These are phyloP conservation scores for Hypocryptadius cinnamomeus DNA, from an alignment of 2,113 vertebrate species.

Conservation along the genomic window DNA sequence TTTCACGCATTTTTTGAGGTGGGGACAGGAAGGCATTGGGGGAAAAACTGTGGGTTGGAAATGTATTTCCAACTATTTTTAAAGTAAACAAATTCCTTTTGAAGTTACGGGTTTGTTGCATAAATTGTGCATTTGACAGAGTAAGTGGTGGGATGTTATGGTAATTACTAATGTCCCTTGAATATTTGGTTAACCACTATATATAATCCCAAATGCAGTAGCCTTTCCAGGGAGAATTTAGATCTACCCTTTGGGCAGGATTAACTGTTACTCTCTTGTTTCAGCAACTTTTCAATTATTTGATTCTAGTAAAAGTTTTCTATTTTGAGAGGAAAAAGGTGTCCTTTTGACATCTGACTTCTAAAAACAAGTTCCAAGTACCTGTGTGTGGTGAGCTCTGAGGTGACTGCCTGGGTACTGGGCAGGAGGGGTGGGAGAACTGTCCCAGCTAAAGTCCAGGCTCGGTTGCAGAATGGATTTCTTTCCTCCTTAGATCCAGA, in stretches of 20 bases:
- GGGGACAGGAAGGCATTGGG: conserved; percentile 33
- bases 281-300: conserved; percentile 65
- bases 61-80: conserved; percentile 62
- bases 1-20: conserved; percentile 40
- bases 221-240: conserved; percentile 68
- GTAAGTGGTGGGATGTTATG: conserved; percentile 61
- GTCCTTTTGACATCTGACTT: conserved; percentile 27
- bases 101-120: conserved; percentile 55
- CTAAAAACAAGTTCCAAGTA: neutral
- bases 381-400: neutral
- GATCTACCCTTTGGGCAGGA: conserved; percentile 62
- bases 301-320: conserved; percentile 60
- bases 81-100: conserved; percentile 57
- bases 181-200: conserved; percentile 69
- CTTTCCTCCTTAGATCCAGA: neutral
- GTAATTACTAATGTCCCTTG: conserved; percentile 68
- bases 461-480: neutral
- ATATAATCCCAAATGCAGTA: conserved; percentile 60
- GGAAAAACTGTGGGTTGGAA: conserved; percentile 48
- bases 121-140: conserved; percentile 66
- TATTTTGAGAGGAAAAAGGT: neutral
- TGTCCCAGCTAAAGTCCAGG: neutral
- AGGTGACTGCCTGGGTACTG: neutral
- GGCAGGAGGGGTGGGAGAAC: neutral
- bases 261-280: conserved; percentile 70